phyloP scores from a whole-genome alignment of 1,140 invertebrate genomes.

The Drosophila chauvacae region DNA sequence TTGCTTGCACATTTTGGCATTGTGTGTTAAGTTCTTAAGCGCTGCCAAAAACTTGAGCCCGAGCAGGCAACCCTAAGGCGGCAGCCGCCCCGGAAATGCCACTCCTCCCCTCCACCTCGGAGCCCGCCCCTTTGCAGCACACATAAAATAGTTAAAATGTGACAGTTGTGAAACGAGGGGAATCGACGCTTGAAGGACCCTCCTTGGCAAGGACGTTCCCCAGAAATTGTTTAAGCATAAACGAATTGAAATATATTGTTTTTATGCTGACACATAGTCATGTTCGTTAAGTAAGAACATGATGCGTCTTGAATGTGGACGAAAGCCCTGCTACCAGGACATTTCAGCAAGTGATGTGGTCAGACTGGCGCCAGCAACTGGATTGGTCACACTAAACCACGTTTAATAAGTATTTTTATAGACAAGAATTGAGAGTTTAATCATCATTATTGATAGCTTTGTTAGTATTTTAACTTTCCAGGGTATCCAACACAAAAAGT shows the following conservation, averaged over 20 bases:
- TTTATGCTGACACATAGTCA: slow-evolving; percentile 7
- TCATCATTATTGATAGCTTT: background rate
- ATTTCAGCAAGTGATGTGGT: background rate
- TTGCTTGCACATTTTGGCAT: slow-evolving; percentile 62
- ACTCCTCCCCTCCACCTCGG: background rate
- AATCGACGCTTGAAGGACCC: slow-evolving; percentile 26
- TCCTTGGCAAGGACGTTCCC: background rate
- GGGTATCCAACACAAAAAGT: slow-evolving; percentile 56
- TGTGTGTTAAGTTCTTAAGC: slow-evolving; percentile 80
- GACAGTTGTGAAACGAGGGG: slow-evolving; percentile 13
- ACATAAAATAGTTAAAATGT: slow-evolving; percentile 44
- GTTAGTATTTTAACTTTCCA: background rate
- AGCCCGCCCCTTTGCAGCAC: background rate
- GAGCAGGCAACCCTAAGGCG: slow-evolving; percentile 56
- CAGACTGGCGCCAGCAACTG: background rate
- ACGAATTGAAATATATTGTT: slow-evolving; percentile 11
- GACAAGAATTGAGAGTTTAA: accelerated
- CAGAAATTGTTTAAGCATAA: slow-evolving; percentile 19
- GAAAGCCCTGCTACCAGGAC: background rate
- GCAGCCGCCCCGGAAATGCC: slow-evolving; percentile 36
- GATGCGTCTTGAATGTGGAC: background rate
- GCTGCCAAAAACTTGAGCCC: slow-evolving; percentile 74
- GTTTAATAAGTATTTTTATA: background rate
- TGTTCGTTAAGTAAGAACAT: background rate
- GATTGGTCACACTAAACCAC: background rate